phyloP scores from a whole-genome alignment of 2,888 invertebrate species.

The Pseudococcus longispinus region DNA sequence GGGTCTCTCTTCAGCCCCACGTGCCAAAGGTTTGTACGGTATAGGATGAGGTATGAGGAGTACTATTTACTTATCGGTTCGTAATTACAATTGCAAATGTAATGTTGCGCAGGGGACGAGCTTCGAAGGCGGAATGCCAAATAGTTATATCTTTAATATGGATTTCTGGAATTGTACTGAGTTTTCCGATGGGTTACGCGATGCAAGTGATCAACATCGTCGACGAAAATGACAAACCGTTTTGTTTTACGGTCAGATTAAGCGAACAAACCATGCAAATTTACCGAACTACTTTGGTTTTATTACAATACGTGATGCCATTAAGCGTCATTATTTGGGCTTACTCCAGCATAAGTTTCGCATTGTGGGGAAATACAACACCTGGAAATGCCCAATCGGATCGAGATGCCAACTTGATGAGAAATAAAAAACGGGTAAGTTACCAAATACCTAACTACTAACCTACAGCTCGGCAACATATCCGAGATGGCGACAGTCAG shows the following conservation, averaged over 20 bases:
- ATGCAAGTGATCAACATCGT: constrained; percentile 60
- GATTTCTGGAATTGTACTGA: constrained; percentile 63
- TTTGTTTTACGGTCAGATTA: constrained; percentile 68
- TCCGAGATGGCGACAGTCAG: too few relatives aligned
- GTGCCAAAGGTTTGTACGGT: too few relatives aligned
- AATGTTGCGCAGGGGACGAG: constrained; percentile 61
- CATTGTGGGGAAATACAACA: constrained; percentile 66
- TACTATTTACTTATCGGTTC: too few relatives aligned
- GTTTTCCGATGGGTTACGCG: constrained; percentile 63
- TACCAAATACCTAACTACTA: too few relatives aligned
- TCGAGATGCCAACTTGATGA: constrained; percentile 65
- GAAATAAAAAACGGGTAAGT: constrained; percentile 67
- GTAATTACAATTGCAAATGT: not conserved
- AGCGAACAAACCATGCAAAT: constrained; percentile 67
- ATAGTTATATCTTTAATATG: constrained; percentile 65
- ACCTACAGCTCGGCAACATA: too few relatives aligned
- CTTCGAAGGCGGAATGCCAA: constrained; percentile 64
- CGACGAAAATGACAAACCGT: constrained; percentile 63
- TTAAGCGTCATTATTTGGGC: constrained; percentile 67
- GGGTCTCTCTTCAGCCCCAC: too few relatives aligned
- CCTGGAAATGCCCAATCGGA: constrained; percentile 66
- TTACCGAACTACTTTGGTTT: constrained; percentile 68
- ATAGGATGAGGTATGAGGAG: too few relatives aligned
- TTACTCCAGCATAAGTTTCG: constrained; percentile 66
- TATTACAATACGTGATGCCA: constrained; percentile 68